Evolutionary conservation across 2,888 invertebrate genomes (phyloP), one percentile per base, ranked within the genome.

Genomic region (Callimorpha dominula): DNA sequence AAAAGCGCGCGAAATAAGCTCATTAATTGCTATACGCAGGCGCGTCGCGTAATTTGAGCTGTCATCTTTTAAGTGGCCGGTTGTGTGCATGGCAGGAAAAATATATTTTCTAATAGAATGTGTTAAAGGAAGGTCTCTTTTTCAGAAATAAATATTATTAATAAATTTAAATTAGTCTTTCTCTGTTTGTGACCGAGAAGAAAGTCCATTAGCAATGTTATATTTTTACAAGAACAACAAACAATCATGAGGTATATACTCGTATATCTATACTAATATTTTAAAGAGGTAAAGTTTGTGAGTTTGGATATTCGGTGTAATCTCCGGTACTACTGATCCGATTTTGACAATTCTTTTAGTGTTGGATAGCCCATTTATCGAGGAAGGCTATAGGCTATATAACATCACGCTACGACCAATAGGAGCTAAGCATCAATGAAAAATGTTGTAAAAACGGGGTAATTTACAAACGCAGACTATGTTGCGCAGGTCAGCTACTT

Each of bases 1-100:
- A 93, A 91, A 88, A 88, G 86, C 87, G 90, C 90, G 91, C 91
- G 89, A 93, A 94, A 93, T 91, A 89, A 90, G 91, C 92, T 91
- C 93, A 92, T 95, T 95, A 93, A 91, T 93, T 90, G 87, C 81
- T 73, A 66, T 74, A 81, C 84, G 87, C 87, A 83, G 84, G 88
- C 89, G 90, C 89, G 81, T 81, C 82, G 86, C 89, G 89, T 93
- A 92, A 94, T 88, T 93, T 85, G 85, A 88, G 80, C 91, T 92
- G 92, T 92, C 93, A 90, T 91, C 68, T 86, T 91, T 84, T 88
- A 90, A 91, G 88, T 90, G 90, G 90, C 88, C 65, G 71, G 68
- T 54, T 70, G 65, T 62, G 67, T 68, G 66, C 63, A 65, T 68
- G 65, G 65, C 67, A 20, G n/a, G 66, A 72, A 77, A 76, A 75